phyloP scores from a whole-genome alignment of 2,888 invertebrate genomes.

The Drosophila rubida region DNA sequence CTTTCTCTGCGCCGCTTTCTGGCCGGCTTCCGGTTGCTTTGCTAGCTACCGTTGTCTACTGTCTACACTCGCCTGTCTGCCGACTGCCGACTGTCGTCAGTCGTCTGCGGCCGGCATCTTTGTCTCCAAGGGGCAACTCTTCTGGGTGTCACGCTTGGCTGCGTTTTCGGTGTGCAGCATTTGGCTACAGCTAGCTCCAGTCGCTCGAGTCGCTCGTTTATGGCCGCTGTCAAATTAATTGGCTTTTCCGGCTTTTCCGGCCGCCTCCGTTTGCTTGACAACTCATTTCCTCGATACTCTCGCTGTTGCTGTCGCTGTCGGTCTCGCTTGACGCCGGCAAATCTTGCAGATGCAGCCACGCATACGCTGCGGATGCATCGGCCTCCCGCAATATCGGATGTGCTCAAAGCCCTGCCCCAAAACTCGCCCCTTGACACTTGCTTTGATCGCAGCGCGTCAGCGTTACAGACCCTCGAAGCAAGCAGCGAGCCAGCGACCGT shows the following conservation, averaged over 20 bases:
- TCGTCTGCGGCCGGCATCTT: slow-evolving; percentile 2
- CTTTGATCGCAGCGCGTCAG: slow-evolving; percentile 35
- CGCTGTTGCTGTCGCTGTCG: not conserved
- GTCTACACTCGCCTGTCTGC: not conserved
- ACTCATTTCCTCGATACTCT: slow-evolving; percentile 57
- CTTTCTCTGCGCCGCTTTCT: not conserved
- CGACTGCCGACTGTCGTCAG: no score
- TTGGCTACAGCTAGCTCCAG: no score
- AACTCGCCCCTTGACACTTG: slow-evolving; percentile 25
- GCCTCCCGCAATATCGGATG: slow-evolving; percentile 27
- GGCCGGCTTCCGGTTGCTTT: slow-evolving; percentile 10
- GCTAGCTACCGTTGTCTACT: not conserved
- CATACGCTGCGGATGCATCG: slow-evolving; percentile 26
- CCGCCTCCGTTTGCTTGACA: slow-evolving; percentile 50
- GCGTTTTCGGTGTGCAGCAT: slow-evolving; percentile 50
- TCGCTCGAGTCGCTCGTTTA: slow-evolving; percentile 56
- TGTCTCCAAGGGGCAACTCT: slow-evolving; percentile 23
- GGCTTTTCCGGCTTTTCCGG: slow-evolving; percentile 68
- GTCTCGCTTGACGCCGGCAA: no score
- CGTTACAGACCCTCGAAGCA: not conserved
- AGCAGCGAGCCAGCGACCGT: no score
- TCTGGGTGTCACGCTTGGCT: slow-evolving; percentile 55
- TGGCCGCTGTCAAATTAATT: slow-evolving; percentile 73
- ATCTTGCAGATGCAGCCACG: slow-evolving; percentile 32
- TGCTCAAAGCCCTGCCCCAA: slow-evolving; percentile 13